Base-by-base conservation (phyloP, 2,888 invertebrate genomes). In the Drosophila rubida region DNA sequence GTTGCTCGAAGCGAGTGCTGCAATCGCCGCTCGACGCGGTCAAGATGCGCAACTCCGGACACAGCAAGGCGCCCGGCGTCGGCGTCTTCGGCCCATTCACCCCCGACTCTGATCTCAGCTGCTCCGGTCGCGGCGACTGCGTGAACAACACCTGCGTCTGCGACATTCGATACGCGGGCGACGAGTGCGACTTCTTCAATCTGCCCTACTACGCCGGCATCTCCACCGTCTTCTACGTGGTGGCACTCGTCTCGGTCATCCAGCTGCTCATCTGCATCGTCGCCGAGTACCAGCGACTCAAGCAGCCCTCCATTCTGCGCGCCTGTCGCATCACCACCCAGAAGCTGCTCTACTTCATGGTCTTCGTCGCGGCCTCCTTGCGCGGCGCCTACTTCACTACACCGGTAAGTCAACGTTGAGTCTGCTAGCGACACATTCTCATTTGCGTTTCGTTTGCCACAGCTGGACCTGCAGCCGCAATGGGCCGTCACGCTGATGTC, bases 101-200 rank as follows among this genome's bases (percentile, higher is more conserved):
- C 16, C 75, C 75, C 32, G 88, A 88, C 61, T 83, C 78, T 67
- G 86, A 88, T 73, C 89, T 91, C 65, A 90, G 91, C 69, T 97
- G 97, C 93, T 97, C 96, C 88, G 97, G 97, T 70, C 95, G 96
- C 71, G 97, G 97, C 16, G 97, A 97, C 93, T 97, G 97, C 92
- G 94, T 96, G 90, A 97, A 97, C 91, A 97, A 97, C 75, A 97
- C 97, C 57, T 97, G 97, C 91, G 94, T 97, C 80, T 97, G 97
- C 92, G 97, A 97, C 93, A 97, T 97, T 83, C 94, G 95, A 58
- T 98, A 95, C 91, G 94, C 97, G 66, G 97, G 97, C 8, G 95
- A 95, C 66, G 94, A 95, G 88, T 96, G 97, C 91, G 95, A 95
- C 65, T 95, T 95, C 25, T 96, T 96, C 71, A 97, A 97, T 92